A percentile compares a stretch with the other conserved stretches of the same genome.
Conservation (phyloP, 2,113 vertebrate species). For the Dascyllus trimaculatus region DNA sequence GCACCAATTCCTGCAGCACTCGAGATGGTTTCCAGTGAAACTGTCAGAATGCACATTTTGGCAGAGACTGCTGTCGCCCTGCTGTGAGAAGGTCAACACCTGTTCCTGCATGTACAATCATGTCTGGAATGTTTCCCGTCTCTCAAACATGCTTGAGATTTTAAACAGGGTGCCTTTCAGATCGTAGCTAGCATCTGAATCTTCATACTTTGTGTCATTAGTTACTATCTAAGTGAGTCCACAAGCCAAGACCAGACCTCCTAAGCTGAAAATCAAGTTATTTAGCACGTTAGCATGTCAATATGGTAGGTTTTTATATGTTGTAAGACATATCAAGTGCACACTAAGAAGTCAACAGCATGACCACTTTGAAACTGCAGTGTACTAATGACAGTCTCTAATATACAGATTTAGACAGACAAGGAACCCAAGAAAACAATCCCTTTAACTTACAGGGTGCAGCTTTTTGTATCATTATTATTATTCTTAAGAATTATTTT, state of each 20-base stretch:
- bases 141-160: slow-evolving; percentile 27
- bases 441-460: too few relatives aligned
- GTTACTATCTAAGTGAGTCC: background rate
- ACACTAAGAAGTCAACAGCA: too few relatives aligned
- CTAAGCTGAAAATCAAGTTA: too few relatives aligned
- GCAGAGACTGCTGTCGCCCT: slow-evolving; percentile 11
- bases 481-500: too few relatives aligned
- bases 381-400: too few relatives aligned
- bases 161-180: slow-evolving; percentile 4
- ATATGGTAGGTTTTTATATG: too few relatives aligned
- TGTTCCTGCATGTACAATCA: slow-evolving; percentile 11
- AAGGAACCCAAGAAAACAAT: too few relatives aligned
- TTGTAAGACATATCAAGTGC: too few relatives aligned
- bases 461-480: too few relatives aligned
- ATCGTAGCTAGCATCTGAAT: slow-evolving; percentile 6
- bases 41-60: slow-evolving; percentile 42
- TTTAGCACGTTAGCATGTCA: too few relatives aligned
- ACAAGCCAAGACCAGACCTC: background rate
- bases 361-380: too few relatives aligned
- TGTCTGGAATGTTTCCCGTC: slow-evolving; percentile 27
- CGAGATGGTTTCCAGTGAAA: slow-evolving; percentile 40
- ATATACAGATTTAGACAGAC: too few relatives aligned
- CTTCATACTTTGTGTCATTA: background rate
- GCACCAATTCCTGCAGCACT: slow-evolving; percentile 19
- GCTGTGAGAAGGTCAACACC: slow-evolving; percentile 30